These are phyloP conservation scores for Corythaeola cristata DNA, from an alignment of 2,113 vertebrate species.

Conservation along the genomic window DNA sequence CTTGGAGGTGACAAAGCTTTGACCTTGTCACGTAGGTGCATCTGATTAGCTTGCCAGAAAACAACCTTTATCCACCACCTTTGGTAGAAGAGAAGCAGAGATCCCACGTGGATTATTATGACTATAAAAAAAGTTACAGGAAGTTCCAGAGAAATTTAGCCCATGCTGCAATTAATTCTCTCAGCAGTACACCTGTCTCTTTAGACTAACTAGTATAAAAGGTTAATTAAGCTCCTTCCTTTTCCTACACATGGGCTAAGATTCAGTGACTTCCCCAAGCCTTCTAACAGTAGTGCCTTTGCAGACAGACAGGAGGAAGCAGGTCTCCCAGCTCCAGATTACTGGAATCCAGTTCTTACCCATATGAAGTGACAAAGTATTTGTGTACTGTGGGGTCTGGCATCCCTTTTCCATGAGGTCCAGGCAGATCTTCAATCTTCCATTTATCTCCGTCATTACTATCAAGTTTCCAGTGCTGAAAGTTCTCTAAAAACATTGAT, in stretches of 20 bases:
- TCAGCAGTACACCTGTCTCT: neutral
- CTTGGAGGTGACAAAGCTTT: neutral
- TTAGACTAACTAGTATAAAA: neutral
- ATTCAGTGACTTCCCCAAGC: neutral
- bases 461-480: conserved; percentile 74
- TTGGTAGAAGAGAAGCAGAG: neutral
- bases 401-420: conserved; percentile 51
- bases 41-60: neutral
- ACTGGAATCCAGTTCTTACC: conserved; percentile 66
- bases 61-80: neutral
- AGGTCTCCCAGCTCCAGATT: neutral
- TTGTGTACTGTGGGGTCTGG: conserved; percentile 66
- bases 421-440: conserved; percentile 75
- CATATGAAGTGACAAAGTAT: conserved; percentile 81
- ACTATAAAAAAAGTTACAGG: neutral
- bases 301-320: neutral
- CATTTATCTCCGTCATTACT: conserved; percentile 67
- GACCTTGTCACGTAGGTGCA: neutral
- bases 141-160: neutral
- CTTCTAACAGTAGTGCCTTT: neutral
- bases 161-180: neutral
- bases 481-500: conserved; percentile 62
- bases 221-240: neutral
- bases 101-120: neutral
- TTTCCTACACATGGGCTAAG: neutral